phyloP scores from a whole-genome alignment of 2,113 vertebrate genomes.

The Puffinus mauretanicus region DNA sequence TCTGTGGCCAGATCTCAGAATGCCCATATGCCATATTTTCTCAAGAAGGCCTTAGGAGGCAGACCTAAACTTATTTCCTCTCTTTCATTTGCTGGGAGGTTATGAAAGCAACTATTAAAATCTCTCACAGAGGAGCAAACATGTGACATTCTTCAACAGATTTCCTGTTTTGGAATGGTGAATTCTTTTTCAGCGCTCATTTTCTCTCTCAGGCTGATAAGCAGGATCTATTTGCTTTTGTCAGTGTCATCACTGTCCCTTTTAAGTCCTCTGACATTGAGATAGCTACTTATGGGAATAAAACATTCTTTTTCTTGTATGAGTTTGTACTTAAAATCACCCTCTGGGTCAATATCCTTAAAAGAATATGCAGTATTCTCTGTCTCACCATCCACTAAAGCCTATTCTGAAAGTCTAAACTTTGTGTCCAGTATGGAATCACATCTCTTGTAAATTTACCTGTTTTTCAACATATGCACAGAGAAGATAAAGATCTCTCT shows the following conservation, averaged over 20 bases:
- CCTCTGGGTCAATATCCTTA: neutral
- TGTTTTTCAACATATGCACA: neutral
- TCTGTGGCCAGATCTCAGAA: slow-evolving; percentile 6
- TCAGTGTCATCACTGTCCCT: neutral
- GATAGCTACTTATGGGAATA: neutral
- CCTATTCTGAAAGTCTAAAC: neutral
- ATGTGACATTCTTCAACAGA: neutral
- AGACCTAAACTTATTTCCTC: neutral
- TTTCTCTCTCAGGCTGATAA: neutral
- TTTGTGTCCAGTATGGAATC: neutral
- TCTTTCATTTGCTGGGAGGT: neutral
- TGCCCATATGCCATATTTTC: neutral
- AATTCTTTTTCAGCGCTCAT: neutral
- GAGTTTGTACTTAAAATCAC: neutral
- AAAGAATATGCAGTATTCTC: neutral
- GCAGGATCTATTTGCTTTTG: neutral
- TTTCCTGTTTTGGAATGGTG: neutral
- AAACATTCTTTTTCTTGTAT: neutral
- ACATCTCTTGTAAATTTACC: neutral
- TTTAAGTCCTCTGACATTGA: neutral
- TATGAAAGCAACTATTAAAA: neutral
- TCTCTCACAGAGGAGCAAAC: neutral
- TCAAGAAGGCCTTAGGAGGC: neutral
- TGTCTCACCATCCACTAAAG: neutral
- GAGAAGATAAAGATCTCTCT: neutral